Conservation (phyloP, 1,140 invertebrate species). For the Gryon sp. region DNA sequence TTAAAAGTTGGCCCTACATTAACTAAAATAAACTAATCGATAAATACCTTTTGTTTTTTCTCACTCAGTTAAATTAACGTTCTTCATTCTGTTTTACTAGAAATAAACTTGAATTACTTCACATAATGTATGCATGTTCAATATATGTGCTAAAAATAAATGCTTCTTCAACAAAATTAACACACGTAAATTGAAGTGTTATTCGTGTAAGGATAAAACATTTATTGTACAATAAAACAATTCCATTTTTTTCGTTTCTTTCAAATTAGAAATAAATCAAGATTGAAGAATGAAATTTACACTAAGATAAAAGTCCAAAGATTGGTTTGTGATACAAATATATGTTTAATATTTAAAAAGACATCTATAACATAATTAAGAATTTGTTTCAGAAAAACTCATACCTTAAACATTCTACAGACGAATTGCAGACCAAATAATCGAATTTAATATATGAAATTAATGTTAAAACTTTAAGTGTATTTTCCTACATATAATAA, state of each 20-base stretch:
- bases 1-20: background rate
- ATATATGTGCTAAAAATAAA: conserved; percentile 11
- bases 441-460: conserved; percentile 29
- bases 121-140: background rate
- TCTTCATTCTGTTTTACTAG: conserved; percentile 42
- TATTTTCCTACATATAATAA: conserved; percentile 25
- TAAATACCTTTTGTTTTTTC: conserved; percentile 26
- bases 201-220: conserved; percentile 8
- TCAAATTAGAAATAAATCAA: too few relatives aligned
- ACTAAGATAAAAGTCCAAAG: too few relatives aligned
- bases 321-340: conserved; percentile 9
- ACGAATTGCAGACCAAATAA: conserved; percentile 58
- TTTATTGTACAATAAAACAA: conserved; percentile 13
- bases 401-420: conserved; percentile 30
- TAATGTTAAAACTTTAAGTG: conserved; percentile 42
- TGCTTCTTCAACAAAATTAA: background rate
- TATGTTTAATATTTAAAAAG: conserved; percentile 8
- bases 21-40: conserved; percentile 7
- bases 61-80: conserved; percentile 3
- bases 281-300: conserved; percentile 3
- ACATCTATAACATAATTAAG: background rate
- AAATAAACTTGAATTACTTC: conserved; percentile 12
- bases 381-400: conserved; percentile 9
- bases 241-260: too few relatives aligned
- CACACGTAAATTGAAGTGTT: conserved; percentile 2